Evolutionary conservation across 2,888 invertebrate species (phyloP), one percentile per base, ranked within the genome.

Genomic region (Papilio elwesi): DNA sequence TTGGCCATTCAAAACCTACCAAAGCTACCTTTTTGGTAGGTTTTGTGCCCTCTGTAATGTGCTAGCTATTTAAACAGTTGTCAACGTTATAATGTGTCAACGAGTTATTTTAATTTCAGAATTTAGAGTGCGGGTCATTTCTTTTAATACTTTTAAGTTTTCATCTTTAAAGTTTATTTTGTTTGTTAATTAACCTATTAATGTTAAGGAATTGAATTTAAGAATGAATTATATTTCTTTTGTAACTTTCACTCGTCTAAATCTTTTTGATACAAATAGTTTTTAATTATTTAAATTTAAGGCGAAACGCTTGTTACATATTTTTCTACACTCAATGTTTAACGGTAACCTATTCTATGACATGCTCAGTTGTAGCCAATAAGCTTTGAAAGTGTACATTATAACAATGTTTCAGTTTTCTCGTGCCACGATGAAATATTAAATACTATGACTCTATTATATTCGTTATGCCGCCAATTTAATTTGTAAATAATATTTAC

Each of bases 71-170:
- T 59, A 38, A 59, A 59, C 59, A 59, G 59, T 38, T 57, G 13
- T 57, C 12, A 38, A 59, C 36, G 57, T 59, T 59, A 59, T 59
- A 57, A 55, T 11, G 55, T 26, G 16, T 55, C 55, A 16, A 26
- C 6, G 26, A 55, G 43, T 47, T 55, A 26, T 55, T 67, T 57
- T 68, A 57, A 48, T 68, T n/a, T 55, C 13, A 47, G 10, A 48
- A 55, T 47, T 16, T 55, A 55, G 9, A 68, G 68, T 68, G 68
- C 68, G 68, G 68, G 68, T 68, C 68, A 16, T 68, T 68, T 57
- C 6, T 57, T 57, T 26, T 48, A 6, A 15, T 51, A 51, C 15
- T n/a, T n/a, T 4, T 48, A 48, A 48, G 55, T 66, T 36, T 65
- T 51, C n/a, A 10, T 51, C n/a, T 65, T 65, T 51, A 52, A 51